phyloP scores from a whole-genome alignment of 2,113 vertebrate genomes.

The Raphicerus campestris region DNA sequence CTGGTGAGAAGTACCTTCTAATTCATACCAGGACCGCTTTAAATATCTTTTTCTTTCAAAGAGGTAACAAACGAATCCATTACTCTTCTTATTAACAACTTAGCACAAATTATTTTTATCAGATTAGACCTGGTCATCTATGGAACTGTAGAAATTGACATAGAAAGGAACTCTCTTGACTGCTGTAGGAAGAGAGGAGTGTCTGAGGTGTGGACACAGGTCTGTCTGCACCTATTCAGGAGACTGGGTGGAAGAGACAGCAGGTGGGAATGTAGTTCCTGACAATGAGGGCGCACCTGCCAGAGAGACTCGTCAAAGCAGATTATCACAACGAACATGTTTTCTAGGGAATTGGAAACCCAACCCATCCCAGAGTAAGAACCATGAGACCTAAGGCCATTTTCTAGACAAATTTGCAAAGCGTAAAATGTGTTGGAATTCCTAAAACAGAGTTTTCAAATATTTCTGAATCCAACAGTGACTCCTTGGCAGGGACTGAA shows the following conservation, averaged over 20 bases:
- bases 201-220: fast-evolving
- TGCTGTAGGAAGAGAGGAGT: background rate
- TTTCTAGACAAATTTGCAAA: background rate
- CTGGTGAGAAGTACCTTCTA: background rate
- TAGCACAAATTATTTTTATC: background rate
- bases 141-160: background rate
- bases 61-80: background rate
- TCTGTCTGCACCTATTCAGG: background rate
- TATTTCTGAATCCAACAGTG: background rate
- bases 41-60: background rate
- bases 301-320: background rate
- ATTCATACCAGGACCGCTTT: background rate
- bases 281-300: background rate
- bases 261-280: background rate
- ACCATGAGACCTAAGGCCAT: background rate
- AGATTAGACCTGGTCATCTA: background rate
- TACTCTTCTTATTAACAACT: background rate
- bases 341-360: background rate
- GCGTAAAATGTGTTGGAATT: background rate
- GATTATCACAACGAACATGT: background rate
- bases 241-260: background rate
- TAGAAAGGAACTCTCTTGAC: background rate
- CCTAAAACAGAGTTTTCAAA: background rate
- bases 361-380: background rate
- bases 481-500: background rate